phyloP scores from a whole-genome alignment of 2,797 vertebrate species.

The Rousettus madagascariensis region DNA sequence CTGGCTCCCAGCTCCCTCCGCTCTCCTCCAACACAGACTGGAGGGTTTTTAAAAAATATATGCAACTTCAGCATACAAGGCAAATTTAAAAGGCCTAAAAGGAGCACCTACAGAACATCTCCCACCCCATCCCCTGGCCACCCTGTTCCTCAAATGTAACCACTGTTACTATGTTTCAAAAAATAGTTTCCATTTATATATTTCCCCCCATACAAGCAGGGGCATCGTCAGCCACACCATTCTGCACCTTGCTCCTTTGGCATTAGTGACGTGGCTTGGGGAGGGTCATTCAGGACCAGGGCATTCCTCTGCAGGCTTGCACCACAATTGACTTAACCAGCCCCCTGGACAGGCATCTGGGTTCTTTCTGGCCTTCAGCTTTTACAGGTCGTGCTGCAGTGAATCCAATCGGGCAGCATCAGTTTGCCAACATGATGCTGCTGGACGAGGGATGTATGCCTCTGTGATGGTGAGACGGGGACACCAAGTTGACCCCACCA shows the following conservation, averaged over 20 bases:
- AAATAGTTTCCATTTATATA: not conserved
- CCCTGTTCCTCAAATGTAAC: not conserved
- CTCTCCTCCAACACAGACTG: not conserved
- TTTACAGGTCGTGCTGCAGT: not conserved
- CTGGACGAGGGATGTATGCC: not conserved
- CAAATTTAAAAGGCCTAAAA: not conserved
- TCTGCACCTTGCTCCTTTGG: rapidly evolving
- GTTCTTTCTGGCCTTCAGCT: not conserved
- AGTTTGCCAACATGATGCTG: too few species aligned
- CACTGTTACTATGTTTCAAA: not conserved
- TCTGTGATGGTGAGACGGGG: not conserved
- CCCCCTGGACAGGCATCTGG: rapidly evolving
- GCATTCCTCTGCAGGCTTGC: not conserved
- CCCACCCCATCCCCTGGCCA: not conserved
- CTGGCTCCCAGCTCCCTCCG: not conserved
- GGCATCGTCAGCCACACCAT: rapidly evolving
- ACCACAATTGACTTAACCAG: not conserved
- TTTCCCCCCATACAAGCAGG: not conserved
- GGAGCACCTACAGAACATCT: not conserved
- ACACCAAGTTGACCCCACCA: not conserved
- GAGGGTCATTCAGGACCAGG: not conserved
- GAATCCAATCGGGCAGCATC: not conserved
- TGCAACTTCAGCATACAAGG: not conserved
- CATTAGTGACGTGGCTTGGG: not conserved
- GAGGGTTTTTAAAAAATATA: not conserved